phyloP scores from a whole-genome alignment of 2,113 vertebrate genomes.

The Neodon shergylaensis region DNA sequence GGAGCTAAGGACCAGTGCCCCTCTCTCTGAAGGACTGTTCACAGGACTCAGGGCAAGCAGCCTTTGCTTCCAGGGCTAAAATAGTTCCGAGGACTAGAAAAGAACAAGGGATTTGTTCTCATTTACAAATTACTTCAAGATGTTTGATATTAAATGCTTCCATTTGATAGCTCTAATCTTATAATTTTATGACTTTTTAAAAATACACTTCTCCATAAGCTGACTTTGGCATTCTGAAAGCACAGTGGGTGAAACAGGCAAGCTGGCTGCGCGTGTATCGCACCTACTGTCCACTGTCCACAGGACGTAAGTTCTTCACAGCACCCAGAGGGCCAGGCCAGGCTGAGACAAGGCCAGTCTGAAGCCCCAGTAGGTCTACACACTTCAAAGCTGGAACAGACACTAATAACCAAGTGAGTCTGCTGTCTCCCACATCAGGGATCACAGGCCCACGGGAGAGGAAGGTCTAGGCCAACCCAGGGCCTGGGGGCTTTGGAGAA shows the following conservation, averaged over 20 bases:
- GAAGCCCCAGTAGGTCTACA: neutral
- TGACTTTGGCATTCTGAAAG: constrained; percentile 31
- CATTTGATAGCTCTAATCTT: neutral
- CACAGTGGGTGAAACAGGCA: neutral
- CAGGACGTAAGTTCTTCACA: neutral
- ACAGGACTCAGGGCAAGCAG: neutral
- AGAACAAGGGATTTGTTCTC: neutral
- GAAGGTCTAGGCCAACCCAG: neutral
- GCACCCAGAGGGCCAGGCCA: no score
- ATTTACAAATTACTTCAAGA: constrained; percentile 34
- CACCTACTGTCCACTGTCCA: neutral
- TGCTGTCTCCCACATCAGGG: no score
- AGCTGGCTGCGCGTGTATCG: neutral
- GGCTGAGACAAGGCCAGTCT: neutral
- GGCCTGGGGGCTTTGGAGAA: neutral
- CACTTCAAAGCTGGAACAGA: neutral
- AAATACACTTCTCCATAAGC: neutral
- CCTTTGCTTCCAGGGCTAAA: neutral
- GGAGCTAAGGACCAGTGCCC: neutral
- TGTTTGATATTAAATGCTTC: neutral
- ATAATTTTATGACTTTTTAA: constrained; percentile 13
- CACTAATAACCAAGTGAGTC: neutral
- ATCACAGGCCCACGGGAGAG: neutral
- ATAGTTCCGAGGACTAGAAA: neutral
- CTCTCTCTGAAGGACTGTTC: neutral